These are phyloP conservation scores for Siniperca obscura DNA, from an alignment of 2,797 vertebrate genomes.

Conservation along the genomic window DNA sequence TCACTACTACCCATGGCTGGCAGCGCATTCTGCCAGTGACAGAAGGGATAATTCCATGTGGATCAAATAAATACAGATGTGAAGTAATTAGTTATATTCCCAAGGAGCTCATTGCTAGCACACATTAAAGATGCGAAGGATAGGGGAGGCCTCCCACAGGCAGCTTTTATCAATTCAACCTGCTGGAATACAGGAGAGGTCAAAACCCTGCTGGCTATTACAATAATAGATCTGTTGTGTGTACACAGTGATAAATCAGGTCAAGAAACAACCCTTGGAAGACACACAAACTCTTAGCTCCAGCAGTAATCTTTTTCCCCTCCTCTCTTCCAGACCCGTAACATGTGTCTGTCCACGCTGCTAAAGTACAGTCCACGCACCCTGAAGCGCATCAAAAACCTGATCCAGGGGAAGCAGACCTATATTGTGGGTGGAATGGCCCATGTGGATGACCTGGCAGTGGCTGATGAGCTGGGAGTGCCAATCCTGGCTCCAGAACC, in stretches of 20 bases:
- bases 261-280: slow-evolving; percentile 74
- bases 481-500: slow-evolving; percentile 90
- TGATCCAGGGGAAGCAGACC: slow-evolving; percentile 87
- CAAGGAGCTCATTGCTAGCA: slow-evolving; percentile 94
- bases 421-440: slow-evolving; percentile 88
- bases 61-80: slow-evolving; percentile 99
- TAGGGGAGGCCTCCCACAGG: slow-evolving; percentile 92
- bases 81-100: slow-evolving; percentile 99
- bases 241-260: slow-evolving; percentile 85
- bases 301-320: slow-evolving; percentile 36
- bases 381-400: slow-evolving; percentile 85
- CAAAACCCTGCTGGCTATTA: slow-evolving; percentile 94
- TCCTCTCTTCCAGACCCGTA: slow-evolving; percentile 71
- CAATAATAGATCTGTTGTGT: slow-evolving; percentile 92
- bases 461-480: slow-evolving; percentile 89
- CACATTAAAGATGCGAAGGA: slow-evolving; percentile 97
- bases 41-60: slow-evolving; percentile 98
- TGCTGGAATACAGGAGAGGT: slow-evolving; percentile 96
- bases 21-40: slow-evolving; percentile 95
- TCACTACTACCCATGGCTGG: slow-evolving; percentile 93
- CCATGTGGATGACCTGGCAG: slow-evolving; percentile 90
- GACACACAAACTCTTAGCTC: slow-evolving; percentile 65
- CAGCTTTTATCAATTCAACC: slow-evolving; percentile 99
- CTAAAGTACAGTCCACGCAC: slow-evolving; percentile 92
- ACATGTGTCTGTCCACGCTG: slow-evolving; percentile 88